Conservation (phyloP, 1,140 invertebrate genomes). For the Orius insidiosus region DNA sequence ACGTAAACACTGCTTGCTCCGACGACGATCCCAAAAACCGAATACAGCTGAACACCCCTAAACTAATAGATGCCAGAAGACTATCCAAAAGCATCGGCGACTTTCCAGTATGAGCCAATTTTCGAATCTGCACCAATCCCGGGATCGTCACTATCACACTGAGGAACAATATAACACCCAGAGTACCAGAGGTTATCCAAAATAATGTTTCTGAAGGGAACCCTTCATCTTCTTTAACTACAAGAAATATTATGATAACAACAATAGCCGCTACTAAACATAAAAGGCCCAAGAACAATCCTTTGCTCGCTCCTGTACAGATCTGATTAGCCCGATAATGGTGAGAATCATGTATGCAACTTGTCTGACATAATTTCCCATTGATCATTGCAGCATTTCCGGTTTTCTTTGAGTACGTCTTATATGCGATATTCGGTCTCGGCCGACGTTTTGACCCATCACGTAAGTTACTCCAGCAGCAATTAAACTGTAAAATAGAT, state of each 20-base stretch:
- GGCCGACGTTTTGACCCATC: conserved; percentile 39
- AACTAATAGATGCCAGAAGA: conserved; percentile 31
- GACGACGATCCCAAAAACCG: conserved; percentile 36
- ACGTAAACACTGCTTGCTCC: conserved; percentile 31
- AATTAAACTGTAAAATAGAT: conserved; percentile 31
- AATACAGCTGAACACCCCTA: conserved; percentile 37
- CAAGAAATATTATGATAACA: conserved; percentile 43
- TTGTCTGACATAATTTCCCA: conserved; percentile 8
- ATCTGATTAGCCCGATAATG: conserved; percentile 19
- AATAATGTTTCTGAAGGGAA: conserved; percentile 29
- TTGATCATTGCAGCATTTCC: conserved; percentile 21
- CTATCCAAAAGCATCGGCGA: conserved; percentile 29
- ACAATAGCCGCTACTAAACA: conserved; percentile 41
- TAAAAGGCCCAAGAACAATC: conserved; percentile 40
- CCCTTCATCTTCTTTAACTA: conserved; percentile 37
- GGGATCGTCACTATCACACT: conserved; percentile 23
- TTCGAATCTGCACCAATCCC: conserved; percentile 28
- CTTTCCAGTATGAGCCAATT: conserved; percentile 29
- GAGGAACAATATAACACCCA: conserved; percentile 28
- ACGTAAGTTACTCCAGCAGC: conserved; percentile 42
- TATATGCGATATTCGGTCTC: conserved; percentile 23
- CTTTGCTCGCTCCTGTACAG: conserved; percentile 38
- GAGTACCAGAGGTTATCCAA: conserved; percentile 29
- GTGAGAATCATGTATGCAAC: conserved; percentile 9
- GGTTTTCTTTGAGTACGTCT: conserved; percentile 23